These are phyloP conservation scores for Tethea ocularis DNA, from an alignment of 2,888 invertebrate species.

Conservation along the genomic window DNA sequence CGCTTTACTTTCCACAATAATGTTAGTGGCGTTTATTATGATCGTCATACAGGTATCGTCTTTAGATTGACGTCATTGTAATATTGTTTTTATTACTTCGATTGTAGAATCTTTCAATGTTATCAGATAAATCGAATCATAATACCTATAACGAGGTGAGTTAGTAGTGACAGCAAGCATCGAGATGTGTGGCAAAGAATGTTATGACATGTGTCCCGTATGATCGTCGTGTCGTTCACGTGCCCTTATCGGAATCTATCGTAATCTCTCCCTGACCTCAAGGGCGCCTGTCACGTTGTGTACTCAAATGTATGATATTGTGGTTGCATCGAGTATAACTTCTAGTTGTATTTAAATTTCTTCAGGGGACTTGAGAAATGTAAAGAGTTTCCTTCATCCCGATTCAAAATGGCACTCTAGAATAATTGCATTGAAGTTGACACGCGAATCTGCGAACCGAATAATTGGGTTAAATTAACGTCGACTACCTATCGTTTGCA, in stretches of 20 bases:
- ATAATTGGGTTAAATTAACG: conserved; percentile 48
- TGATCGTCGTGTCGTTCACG: conserved; percentile 40
- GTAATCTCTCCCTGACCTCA: conserved; percentile 49
- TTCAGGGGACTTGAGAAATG: not conserved
- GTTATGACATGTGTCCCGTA: conserved; percentile 52
- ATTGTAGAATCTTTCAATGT: conserved; percentile 15
- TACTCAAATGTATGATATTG: not conserved
- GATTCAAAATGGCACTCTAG: not conserved
- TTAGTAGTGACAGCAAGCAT: conserved; percentile 34
- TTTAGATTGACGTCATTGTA: not conserved
- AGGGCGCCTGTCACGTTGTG: conserved; percentile 52
- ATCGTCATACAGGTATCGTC: conserved; percentile 7
- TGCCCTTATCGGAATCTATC: conserved; percentile 48
- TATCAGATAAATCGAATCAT: conserved; percentile 26
- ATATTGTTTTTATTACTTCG: not conserved
- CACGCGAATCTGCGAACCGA: conserved; percentile 33
- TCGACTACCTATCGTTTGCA: conserved; percentile 30
- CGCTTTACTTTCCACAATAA: conserved; percentile 3
- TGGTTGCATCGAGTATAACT: not conserved
- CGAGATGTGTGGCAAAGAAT: conserved; percentile 39
- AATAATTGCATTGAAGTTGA: conserved; percentile 17
- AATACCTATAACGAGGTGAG: conserved; percentile 25
- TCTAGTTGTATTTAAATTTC: not conserved
- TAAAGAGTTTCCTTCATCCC: not conserved
- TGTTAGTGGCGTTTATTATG: conserved; percentile 9